Evolutionary conservation across 2,888 invertebrate species (phyloP).

Genomic region (Apamea sordens): DNA sequence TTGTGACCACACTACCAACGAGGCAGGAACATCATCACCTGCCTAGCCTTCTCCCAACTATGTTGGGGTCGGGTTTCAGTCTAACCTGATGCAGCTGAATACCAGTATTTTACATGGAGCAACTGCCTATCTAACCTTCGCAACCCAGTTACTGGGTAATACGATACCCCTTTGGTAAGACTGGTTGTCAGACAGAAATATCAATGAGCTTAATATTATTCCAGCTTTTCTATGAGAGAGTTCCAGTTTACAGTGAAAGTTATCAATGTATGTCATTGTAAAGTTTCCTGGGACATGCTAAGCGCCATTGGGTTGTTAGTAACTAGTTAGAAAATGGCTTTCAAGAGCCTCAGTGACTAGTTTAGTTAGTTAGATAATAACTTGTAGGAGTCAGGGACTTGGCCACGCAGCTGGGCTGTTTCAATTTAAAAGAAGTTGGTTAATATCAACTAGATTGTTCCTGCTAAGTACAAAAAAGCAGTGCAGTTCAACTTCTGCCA

Average conservation of each 20-base stretch:
- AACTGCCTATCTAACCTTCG: background rate
- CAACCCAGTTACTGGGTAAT: background rate
- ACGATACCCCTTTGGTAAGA: background rate
- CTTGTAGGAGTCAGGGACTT: conserved; percentile 29
- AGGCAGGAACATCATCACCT: too few relatives aligned
- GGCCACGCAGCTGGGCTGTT: conserved; percentile 12
- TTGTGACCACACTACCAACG: background rate
- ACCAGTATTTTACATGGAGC: background rate
- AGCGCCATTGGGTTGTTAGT: conserved; percentile 36
- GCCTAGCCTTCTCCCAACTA: too few relatives aligned
- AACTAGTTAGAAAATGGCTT: conserved; percentile 53
- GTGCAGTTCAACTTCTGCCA: too few relatives aligned
- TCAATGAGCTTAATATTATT: background rate
- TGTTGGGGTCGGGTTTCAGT: too few relatives aligned
- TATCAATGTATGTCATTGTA: conserved; percentile 30
- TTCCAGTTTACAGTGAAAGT: conserved; percentile 18
- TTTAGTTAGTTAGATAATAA: conserved; percentile 44
- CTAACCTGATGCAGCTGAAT: background rate
- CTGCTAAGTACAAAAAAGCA: too few relatives aligned
- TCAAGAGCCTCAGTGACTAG: conserved; percentile 33
- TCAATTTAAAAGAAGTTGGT: conserved; percentile 9
- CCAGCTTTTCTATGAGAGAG: background rate
- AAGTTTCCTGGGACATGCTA: conserved; percentile 37
- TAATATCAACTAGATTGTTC: background rate
- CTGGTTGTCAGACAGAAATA: background rate